Evolutionary conservation across 2,888 invertebrate species (phyloP), one percentile per base, ranked within the genome.

Genomic region (Pseudoips prasinana): DNA sequence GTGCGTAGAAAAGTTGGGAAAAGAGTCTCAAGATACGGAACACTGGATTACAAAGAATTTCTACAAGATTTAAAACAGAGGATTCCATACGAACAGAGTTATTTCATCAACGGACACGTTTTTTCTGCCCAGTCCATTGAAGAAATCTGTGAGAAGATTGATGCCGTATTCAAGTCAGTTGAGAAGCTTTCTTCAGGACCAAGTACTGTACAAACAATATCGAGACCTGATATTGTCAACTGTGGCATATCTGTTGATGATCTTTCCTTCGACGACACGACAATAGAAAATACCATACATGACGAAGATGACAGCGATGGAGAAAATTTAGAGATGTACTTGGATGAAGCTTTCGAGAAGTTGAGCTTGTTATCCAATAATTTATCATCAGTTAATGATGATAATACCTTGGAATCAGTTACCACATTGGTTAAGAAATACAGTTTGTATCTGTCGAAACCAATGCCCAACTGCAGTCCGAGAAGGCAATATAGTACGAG

Each of bases 141-240:
- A n/a, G n/a, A n/a, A n/a, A 82, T 86, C 3, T 85, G 86, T 28
- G 65, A 71, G 7, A 69, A 68, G 33, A 86, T 86, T n/a, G 86
- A 88, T 25, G 72, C 78, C 3, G 69, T 86, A 1, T 87, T 88
- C 48, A 79, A 74, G 42, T 86, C 87, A n/a, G n/a, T n/a, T n/a
- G n/a, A n/a, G n/a, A n/a, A n/a, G n/a, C n/a, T n/a, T n/a, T n/a
- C n/a, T n/a, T 72, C 77, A 0, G 72, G 73, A 2, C 67, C 18
- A 18, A 18, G 18, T 18, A 18, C 18, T 5, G 18, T 18, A 18
- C 3, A 6, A 18, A 5, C 4, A 5, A 6, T 6, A 18, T 5
- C 3, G 4, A 3, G 3, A 3, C 18, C 18, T 5, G 6, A 18
- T 6, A 6, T 18, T 5, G 6, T 6, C 18, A 18, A 18, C 3